Conservation (phyloP, 2,113 vertebrate species). For the Pelodiscus sinensis region DNA sequence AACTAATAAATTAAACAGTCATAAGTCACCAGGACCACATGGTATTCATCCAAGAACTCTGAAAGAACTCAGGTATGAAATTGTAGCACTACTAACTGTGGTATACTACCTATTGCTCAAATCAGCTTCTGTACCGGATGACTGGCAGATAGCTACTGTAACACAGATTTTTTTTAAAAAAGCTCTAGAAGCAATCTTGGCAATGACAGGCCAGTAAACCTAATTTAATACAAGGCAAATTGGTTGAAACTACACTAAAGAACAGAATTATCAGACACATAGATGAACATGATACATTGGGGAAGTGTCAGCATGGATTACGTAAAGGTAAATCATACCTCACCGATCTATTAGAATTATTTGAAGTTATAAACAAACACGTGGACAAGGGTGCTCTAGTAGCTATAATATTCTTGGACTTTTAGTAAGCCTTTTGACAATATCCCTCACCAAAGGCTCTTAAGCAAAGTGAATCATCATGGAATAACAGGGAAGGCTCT, state of each 20-base stretch:
- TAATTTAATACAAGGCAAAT: neutral
- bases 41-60: neutral
- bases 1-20: neutral
- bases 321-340: neutral
- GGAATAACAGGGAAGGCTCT: neutral
- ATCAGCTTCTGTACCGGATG: neutral
- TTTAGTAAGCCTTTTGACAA: neutral
- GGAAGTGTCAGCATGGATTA: neutral
- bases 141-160: neutral
- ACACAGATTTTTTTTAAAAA: neutral
- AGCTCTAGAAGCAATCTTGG: neutral
- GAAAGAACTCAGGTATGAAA: neutral
- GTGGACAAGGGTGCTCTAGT: neutral
- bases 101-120: neutral
- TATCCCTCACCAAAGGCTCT: neutral
- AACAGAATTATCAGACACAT: neutral
- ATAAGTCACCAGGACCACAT: neutral
- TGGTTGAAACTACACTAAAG: neutral
- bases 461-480: neutral
- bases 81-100: neutral
- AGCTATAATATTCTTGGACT: neutral
- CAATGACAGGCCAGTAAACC: neutral
- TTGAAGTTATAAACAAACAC: neutral
- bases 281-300: neutral
- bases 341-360: neutral